A percentile compares a stretch with the other conserved stretches of the same genome.
These are phyloP conservation scores for Platanista minor DNA, from an alignment of 2,113 vertebrate genomes.

Conservation along the genomic window DNA sequence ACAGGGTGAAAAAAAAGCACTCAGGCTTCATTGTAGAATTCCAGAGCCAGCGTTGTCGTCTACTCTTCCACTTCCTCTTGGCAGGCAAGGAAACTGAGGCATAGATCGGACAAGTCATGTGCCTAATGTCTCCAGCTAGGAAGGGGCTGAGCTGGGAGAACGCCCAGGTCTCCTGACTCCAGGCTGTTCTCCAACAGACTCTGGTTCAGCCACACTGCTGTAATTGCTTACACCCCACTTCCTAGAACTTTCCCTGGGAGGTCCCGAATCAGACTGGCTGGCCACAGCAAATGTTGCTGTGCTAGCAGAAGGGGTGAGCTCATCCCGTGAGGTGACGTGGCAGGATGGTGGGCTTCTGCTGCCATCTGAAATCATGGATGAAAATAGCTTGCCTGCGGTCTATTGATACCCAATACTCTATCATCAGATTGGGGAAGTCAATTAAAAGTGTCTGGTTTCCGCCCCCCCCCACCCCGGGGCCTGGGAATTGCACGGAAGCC, in stretches of 20 bases:
- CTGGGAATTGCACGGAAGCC: background rate
- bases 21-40: background rate
- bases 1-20: background rate
- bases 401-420: conserved; percentile 45
- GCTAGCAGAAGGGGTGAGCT: conserved; percentile 48
- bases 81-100: background rate
- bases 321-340: conserved; percentile 11
- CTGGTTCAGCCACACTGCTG: background rate
- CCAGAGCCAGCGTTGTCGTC: rapidly evolving
- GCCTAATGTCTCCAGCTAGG: background rate
- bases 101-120: background rate
- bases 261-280: background rate
- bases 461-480: too few species aligned
- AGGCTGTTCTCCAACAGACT: background rate
- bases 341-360: background rate
- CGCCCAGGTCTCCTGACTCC: background rate
- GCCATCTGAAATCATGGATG: conserved; percentile 12
- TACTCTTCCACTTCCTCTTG: background rate
- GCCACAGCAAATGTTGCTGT: background rate
- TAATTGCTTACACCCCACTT: background rate
- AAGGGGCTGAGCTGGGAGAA: background rate
- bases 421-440: conserved; percentile 43
- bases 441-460: conserved; percentile 26
- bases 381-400: conserved; percentile 58
- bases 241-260: background rate